phyloP scores from a whole-genome alignment of 2,888 invertebrate genomes.

The Drosophila pseudotalamancana region DNA sequence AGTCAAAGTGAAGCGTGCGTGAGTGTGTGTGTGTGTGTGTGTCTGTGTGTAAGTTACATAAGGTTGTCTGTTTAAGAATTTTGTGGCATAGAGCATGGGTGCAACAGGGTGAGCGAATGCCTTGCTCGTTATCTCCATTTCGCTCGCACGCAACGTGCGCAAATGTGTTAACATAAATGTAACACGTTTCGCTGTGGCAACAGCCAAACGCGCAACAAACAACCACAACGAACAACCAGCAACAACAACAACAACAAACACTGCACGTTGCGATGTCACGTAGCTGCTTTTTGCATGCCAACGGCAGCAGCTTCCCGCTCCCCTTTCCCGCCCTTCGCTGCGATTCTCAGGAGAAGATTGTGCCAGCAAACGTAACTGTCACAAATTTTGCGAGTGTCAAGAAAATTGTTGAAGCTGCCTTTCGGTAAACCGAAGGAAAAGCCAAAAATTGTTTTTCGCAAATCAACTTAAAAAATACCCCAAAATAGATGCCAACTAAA shows the following conservation, averaged over 20 bases:
- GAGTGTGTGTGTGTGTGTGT: slow-evolving; percentile 7
- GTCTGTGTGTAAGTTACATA: slow-evolving; percentile 42
- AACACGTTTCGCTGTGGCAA: slow-evolving; percentile 75
- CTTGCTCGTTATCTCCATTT: slow-evolving; percentile 28
- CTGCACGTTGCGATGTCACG: slow-evolving; percentile 70
- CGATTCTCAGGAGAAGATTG: slow-evolving; percentile 13
- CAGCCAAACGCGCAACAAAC: slow-evolving; percentile 33
- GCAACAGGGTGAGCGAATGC: slow-evolving; percentile 25
- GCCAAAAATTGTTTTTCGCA: slow-evolving; percentile 14
- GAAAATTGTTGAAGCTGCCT: slow-evolving; percentile 36
- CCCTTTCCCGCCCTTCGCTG: too few species aligned
- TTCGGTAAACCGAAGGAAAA: slow-evolving; percentile 3
- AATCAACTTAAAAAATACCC: not conserved
- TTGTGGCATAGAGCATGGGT: slow-evolving; percentile 49
- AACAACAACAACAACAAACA: slow-evolving; percentile 34
- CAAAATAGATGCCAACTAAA: not conserved
- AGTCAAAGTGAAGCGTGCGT: slow-evolving; percentile 67
- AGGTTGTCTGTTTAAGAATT: slow-evolving; percentile 63
- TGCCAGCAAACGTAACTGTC: slow-evolving; percentile 44
- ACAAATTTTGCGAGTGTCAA: slow-evolving; percentile 41
- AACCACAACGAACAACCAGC: slow-evolving; percentile 14
- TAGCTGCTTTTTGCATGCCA: slow-evolving; percentile 80
- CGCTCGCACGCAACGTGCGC: slow-evolving; percentile 60
- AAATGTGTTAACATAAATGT: slow-evolving; percentile 77
- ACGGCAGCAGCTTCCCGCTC: slow-evolving; percentile 34